Base-by-base conservation (phyloP, 1,140 invertebrate genomes). In the Maconellicoccus hirsutus region DNA sequence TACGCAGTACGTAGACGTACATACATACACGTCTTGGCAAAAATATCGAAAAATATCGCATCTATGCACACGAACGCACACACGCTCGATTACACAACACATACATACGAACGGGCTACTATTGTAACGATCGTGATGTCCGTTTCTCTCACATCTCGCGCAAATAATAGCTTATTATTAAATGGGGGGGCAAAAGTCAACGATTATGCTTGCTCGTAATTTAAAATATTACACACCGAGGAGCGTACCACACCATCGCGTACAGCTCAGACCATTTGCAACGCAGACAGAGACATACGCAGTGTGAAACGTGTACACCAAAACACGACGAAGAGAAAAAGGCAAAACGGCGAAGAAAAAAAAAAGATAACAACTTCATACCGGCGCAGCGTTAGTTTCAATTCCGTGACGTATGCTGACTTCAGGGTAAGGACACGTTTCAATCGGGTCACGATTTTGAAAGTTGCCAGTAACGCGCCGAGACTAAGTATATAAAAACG, bases 101-200 rank as follows among this genome's bases (percentile, higher is more conserved):
- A 52, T 16, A 52, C 42, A 16, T 16, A 52, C 6, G 42, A 14
- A 16, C 2, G 12, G 10, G n/a, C 42, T 52, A 52, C 42, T 52
- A 52, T 52, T 52, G n/a, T 52, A 66, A 3, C 61, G 61, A 66
- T 66, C 61, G 61, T 66, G 61, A 66, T 66, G 61, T 66, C 61
- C 61, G 61, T 66, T 66, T 25, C 61, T 26, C 61, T 66, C 61
- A 66, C 25, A 23, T 66, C 22, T 23, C 61, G 61, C 61, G 61
- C 61, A 66, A 66, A 66, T 66, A 66, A 66, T 66, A 66, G 61
- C 61, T 66, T 66, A 66, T 66, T 66, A 66, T 66, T 66, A 66
- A 66, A 66, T 66, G 25, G 61, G 61, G 42, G 61, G 16, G 61
- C 61, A 66, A 66, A 66, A 66, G 61, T 66, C 61, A 66, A 66